Percentiles rank a stretch among this genome's conserved stretches.
Evolutionary conservation across 2,888 invertebrate species (phyloP).

Genomic region (Volucella zonaria): DNA sequence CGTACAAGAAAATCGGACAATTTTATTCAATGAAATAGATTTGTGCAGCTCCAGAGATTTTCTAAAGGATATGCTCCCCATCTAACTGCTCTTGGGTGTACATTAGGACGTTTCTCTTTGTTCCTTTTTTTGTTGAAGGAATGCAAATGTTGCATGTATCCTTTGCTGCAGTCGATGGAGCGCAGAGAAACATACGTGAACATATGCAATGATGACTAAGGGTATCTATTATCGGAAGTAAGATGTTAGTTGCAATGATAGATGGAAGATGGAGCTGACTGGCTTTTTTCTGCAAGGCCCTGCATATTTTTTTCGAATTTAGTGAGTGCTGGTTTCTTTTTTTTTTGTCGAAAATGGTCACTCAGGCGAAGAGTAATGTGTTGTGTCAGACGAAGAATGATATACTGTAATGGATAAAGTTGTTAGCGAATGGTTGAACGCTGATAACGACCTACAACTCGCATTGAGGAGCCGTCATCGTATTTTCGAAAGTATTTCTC

Average conservation of each 20-base stretch:
- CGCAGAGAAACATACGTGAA: constrained; percentile 22
- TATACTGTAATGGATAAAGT: constrained; percentile 14
- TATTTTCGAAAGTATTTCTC: too few relatives aligned
- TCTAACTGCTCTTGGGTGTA: background rate
- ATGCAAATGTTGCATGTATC: constrained; percentile 55
- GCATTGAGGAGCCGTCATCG: too few relatives aligned
- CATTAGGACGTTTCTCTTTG: background rate
- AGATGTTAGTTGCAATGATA: constrained; percentile 62
- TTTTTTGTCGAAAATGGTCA: constrained; percentile 35
- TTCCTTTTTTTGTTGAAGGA: background rate
- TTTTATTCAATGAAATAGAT: constrained; percentile 61
- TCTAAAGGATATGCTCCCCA: constrained; percentile 10
- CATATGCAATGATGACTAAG: constrained; percentile 21
- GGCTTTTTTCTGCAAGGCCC: background rate
- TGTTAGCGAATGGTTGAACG: background rate
- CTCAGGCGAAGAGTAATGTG: constrained; percentile 48
- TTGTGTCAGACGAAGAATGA: constrained; percentile 41
- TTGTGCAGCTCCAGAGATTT: constrained; percentile 20
- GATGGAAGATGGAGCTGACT: constrained; percentile 36
- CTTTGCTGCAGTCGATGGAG: constrained; percentile 33
- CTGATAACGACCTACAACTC: too few relatives aligned
- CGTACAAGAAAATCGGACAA: constrained; percentile 51
- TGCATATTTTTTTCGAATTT: background rate
- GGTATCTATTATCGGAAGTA: constrained; percentile 52
- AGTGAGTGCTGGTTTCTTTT: constrained; percentile 20